Base-by-base conservation (phyloP, 2,888 invertebrate species). In the Lochmaea crataegi region DNA sequence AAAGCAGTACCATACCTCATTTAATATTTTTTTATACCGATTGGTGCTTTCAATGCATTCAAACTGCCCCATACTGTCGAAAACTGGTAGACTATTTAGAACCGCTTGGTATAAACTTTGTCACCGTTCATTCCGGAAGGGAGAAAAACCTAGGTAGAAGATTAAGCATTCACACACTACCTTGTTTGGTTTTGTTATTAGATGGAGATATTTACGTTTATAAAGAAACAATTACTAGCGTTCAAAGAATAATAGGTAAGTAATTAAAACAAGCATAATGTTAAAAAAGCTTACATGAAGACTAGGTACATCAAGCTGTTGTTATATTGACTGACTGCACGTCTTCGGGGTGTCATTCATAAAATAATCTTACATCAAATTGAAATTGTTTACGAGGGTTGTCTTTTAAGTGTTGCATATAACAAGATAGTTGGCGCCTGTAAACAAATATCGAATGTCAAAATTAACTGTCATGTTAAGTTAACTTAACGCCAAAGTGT, bases 1-100 rank as follows among this genome's bases (percentile, higher is more conserved):
- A 95, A 84, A 97, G 96, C 84, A 89, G 90, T 73, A 92, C 91
- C 76, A 93, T 93, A 48, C 96, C 97, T 11, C 94, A 96, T 73
- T 88, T 98, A 72, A 90, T 98, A 65, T 91, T 98, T 80, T 96
- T 96, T 86, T 98, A 97, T 87, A 94, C 95, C 9, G 97, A 98
- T 86, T 97, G 96, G 94, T 98, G 98, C 85, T 95, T 96, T 86
- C 92, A 95, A 65, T 98, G 98, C 85, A 92, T 96, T 76, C 93
- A 93, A 82, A 92, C 94, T n/a, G 96, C 96, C 63, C 94, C 94
- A 0, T 91, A 94, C 11, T 96, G 97, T 91, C 90, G 95, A 65
- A 91, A 94, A 76, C 88, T 98, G 67, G 93, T 96, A 57, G 94
- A 96, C 81, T 94, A 97, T 60, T 87, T 98, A 69, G 95, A 96